Percentiles rank a stretch among this genome's conserved stretches.
Conservation (phyloP, 2,113 vertebrate genomes). For the Isichthys henryi region DNA sequence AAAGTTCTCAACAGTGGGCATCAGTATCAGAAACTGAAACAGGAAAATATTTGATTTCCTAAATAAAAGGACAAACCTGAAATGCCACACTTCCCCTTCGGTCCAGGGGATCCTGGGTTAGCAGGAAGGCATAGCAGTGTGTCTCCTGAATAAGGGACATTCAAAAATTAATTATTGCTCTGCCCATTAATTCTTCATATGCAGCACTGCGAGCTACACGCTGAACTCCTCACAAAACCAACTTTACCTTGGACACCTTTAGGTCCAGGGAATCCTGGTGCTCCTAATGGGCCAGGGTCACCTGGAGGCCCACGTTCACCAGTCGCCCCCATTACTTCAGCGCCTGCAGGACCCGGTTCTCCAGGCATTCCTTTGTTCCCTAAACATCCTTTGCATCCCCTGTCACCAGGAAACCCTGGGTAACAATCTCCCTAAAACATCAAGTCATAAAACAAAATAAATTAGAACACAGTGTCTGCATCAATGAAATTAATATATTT, state of each 20-base stretch:
- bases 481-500: neutral
- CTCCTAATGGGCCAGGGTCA: constrained; percentile 63
- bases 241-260: constrained; percentile 65
- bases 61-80: constrained; percentile 37
- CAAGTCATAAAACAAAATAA: constrained; percentile 4
- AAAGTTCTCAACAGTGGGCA: neutral
- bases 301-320: constrained; percentile 67
- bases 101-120: constrained; percentile 41
- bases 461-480: neutral
- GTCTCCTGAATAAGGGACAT: constrained; percentile 42
- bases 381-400: constrained; percentile 61
- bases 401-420: constrained; percentile 63
- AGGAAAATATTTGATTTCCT: neutral
- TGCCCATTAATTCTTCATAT: neutral
- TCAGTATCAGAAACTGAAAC: neutral
- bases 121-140: constrained; percentile 30
- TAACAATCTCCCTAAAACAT: constrained; percentile 68
- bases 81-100: constrained; percentile 46
- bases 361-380: constrained; percentile 68
- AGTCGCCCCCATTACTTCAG: constrained; percentile 60
- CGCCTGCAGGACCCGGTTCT: constrained; percentile 59
- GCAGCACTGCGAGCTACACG: neutral
- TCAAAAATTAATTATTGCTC: neutral
- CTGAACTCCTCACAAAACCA: neutral
- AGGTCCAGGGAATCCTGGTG: constrained; percentile 58